These are phyloP conservation scores for Xiphorhynchus erythropygius DNA, from an alignment of 2,797 vertebrate species.

Conservation along the genomic window DNA sequence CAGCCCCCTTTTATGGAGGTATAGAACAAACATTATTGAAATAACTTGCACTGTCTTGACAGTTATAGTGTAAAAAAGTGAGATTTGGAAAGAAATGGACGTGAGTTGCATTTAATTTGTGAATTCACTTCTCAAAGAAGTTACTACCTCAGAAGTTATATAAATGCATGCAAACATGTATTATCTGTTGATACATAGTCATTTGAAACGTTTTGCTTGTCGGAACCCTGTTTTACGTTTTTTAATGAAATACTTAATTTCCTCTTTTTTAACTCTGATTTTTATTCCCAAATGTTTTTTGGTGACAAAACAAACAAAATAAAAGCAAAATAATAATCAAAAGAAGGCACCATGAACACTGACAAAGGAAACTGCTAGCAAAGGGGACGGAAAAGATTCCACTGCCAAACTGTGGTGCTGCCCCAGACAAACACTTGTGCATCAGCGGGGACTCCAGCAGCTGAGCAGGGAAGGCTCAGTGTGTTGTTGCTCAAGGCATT, in stretches of 20 bases:
- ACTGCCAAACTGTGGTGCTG: neutral
- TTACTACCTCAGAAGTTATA: neutral
- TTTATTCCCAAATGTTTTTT: neutral
- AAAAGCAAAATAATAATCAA: neutral
- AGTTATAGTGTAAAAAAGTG: neutral
- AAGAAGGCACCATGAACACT: neutral
- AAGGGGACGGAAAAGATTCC: neutral
- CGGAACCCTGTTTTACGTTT: neutral
- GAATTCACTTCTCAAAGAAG: neutral
- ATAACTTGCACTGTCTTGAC: neutral
- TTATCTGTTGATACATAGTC: neutral
- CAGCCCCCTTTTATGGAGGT: neutral
- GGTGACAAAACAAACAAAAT: neutral
- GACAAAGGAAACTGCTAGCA: neutral
- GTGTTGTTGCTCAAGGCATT: neutral
- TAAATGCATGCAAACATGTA: neutral
- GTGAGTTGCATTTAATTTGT: neutral
- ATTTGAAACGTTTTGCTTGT: neutral
- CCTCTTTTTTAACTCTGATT: neutral
- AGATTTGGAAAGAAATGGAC: neutral
- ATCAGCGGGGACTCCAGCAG: too few species aligned
- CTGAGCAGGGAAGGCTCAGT: neutral
- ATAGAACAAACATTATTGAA: neutral
- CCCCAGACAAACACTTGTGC: too few species aligned
- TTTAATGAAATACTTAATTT: neutral